Conservation (phyloP, 2,797 vertebrate genomes). For the Crocodylus rhombifer region DNA sequence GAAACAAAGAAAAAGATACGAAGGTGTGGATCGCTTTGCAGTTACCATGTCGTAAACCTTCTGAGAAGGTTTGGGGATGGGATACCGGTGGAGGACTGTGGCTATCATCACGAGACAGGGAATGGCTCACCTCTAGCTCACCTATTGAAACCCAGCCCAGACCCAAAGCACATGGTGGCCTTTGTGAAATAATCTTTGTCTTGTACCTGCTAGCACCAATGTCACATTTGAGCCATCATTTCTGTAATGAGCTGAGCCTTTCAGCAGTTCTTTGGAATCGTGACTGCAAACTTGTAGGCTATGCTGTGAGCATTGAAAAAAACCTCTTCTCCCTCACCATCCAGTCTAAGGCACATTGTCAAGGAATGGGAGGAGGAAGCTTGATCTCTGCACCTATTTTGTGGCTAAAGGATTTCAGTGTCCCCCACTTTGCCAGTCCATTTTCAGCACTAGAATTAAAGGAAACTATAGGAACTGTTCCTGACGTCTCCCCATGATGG, state of each 20-base stretch:
- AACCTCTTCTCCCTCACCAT: not conserved
- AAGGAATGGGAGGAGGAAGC: not conserved
- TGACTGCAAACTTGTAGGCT: not conserved
- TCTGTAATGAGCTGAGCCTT: not conserved
- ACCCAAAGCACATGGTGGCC: not conserved
- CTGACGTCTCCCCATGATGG: not conserved
- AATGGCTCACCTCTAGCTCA: not conserved
- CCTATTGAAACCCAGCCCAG: accelerated
- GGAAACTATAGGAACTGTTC: not conserved
- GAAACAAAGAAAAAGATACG: conserved; percentile 58
- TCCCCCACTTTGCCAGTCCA: no score
- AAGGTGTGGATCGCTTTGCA: conserved; percentile 37
- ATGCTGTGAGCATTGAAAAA: not conserved
- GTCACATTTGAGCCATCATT: accelerated
- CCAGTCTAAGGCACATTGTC: not conserved
- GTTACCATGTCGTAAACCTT: conserved; percentile 7
- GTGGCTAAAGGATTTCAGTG: not conserved
- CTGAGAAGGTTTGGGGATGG: not conserved
- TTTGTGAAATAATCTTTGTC: not conserved
- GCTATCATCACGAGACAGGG: not conserved
- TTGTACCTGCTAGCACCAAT: not conserved
- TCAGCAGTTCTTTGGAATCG: not conserved
- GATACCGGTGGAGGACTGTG: not conserved
- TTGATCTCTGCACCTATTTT: not conserved
- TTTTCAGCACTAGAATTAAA: accelerated